These are phyloP conservation scores for Eublepharis macularius DNA, from an alignment of 2,113 vertebrate species.

Conservation along the genomic window DNA sequence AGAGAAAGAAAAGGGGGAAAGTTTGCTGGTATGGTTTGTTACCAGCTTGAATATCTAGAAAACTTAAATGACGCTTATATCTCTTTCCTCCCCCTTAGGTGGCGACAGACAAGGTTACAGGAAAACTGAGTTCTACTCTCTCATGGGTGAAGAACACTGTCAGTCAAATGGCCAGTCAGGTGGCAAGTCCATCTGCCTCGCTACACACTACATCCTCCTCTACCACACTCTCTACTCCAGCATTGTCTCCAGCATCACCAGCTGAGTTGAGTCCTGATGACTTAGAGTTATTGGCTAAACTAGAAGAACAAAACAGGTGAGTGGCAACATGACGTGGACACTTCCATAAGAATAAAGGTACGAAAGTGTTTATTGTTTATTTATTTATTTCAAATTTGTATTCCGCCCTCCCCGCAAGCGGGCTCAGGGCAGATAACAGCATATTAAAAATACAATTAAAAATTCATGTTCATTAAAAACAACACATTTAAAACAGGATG, in stretches of 20 bases:
- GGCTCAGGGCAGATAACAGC: too few relatives aligned
- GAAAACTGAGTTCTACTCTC: constrained; percentile 99
- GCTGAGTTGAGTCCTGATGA: constrained; percentile 93
- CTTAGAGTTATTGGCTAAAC: constrained; percentile 90
- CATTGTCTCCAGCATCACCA: constrained; percentile 85
- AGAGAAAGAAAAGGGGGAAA: background rate
- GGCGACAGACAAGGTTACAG: constrained; percentile 98
- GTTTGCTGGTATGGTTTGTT: background rate
- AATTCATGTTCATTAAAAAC: too few relatives aligned
- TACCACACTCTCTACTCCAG: constrained; percentile 86
- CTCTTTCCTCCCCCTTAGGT: constrained; percentile 77
- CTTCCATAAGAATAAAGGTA: background rate
- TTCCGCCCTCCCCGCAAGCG: too few relatives aligned
- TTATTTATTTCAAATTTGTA: too few relatives aligned
- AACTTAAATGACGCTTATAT: background rate
- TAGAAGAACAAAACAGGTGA: constrained; percentile 98
- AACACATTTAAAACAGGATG: too few relatives aligned
- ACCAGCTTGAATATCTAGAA: background rate
- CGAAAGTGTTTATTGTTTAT: too few relatives aligned
- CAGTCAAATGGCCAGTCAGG: constrained; percentile 99
- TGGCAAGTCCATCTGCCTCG: constrained; percentile 90
- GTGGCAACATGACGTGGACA: constrained; percentile 11
- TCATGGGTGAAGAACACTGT: constrained; percentile 99
- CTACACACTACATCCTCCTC: constrained; percentile 89
- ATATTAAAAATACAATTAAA: too few relatives aligned